Evolutionary conservation across 2,113 vertebrate genomes (phyloP).

Genomic region (Pollimyrus isidori): DNA sequence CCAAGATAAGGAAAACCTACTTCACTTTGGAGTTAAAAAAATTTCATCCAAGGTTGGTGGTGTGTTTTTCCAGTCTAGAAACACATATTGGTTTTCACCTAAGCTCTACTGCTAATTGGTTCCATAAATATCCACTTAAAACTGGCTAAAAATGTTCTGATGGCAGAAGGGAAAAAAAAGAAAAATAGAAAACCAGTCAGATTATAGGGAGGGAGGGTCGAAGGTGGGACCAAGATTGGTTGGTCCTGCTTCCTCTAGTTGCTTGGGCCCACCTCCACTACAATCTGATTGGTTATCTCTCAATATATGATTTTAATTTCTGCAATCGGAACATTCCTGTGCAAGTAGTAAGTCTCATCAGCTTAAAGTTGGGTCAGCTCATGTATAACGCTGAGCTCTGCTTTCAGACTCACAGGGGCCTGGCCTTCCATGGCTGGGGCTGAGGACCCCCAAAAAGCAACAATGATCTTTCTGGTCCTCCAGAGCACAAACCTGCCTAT

Average conservation of each 20-base stretch:
- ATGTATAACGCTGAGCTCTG: neutral
- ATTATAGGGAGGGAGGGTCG: neutral
- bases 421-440: neutral
- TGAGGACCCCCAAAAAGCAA: neutral
- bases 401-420: neutral
- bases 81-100: neutral
- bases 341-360: neutral
- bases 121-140: neutral
- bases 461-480: neutral
- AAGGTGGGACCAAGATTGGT: neutral
- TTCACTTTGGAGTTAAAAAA: neutral
- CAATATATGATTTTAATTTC: too few species aligned
- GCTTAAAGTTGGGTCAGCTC: too few species aligned
- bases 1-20: neutral
- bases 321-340: too few species aligned
- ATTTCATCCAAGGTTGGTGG: neutral
- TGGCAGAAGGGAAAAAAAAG: neutral
- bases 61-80: neutral
- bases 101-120: neutral
- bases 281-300: too few species aligned
- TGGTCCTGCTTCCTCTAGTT: neutral
- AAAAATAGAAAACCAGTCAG: neutral
- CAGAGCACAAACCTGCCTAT: neutral
- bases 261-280: too few species aligned
- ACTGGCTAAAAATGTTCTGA: neutral